Evolutionary conservation across 2,797 vertebrate genomes (phyloP).

Genomic region (Taenioides sp.): DNA sequence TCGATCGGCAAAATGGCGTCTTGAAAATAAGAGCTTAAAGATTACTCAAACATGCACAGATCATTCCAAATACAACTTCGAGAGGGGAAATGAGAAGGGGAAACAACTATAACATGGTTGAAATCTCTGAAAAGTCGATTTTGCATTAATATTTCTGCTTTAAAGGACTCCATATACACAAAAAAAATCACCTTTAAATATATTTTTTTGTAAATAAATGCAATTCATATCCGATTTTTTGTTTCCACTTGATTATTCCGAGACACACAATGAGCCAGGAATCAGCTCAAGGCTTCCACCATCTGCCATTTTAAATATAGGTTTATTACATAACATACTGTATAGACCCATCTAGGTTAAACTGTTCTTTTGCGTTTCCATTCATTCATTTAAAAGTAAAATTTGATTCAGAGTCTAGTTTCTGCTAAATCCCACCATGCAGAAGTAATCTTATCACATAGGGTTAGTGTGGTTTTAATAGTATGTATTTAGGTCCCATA

Average conservation of each 20-base stretch:
- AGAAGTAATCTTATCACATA: neutral
- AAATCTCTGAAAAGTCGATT: no score
- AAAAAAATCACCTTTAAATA: neutral
- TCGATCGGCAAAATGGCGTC: no score
- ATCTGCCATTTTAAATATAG: constrained; percentile 13
- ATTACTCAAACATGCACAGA: no score
- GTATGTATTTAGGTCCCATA: neutral
- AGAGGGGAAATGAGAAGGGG: no score
- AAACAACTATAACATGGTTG: no score
- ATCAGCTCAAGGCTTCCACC: constrained; percentile 10
- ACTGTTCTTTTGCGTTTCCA: neutral
- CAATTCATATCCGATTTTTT: neutral
- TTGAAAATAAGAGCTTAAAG: no score
- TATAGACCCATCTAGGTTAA: neutral
- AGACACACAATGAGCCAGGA: neutral
- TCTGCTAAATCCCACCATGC: neutral
- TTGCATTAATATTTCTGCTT: no score
- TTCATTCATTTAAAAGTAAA: constrained; percentile 1
- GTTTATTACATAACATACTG: constrained; percentile 6
- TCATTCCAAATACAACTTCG: no score
- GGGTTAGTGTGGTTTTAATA: neutral
- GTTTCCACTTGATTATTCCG: neutral
- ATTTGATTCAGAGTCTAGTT: neutral
- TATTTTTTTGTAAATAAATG: neutral
- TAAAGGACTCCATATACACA: no score